Evolutionary conservation across 1,140 invertebrate species (phyloP).

Genomic region (Homalodisca vitripennis): DNA sequence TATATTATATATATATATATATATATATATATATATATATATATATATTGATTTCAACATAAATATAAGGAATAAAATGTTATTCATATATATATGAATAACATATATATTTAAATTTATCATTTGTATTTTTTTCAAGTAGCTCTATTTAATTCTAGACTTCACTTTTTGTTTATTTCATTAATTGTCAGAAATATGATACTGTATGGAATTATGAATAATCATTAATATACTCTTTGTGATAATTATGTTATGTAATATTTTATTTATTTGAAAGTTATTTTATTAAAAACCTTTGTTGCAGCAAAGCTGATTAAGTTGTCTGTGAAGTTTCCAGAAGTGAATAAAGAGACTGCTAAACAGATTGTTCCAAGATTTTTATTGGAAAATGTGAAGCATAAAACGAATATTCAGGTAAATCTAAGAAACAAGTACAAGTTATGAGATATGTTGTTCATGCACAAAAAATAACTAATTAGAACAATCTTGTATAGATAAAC

Average conservation of each 20-base stretch:
- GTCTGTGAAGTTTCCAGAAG: constrained; percentile 12
- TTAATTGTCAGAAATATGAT: background rate
- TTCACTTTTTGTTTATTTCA: background rate
- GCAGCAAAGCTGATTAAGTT: background rate
- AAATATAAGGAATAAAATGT: no score
- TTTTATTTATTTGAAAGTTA: background rate
- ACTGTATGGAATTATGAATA: background rate
- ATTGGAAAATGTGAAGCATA: background rate
- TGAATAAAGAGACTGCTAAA: constrained; percentile 15
- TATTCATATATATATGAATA: no score
- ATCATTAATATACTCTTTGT: background rate
- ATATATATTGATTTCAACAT: no score
- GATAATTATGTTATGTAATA: background rate
- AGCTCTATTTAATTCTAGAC: background rate
- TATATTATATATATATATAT: no score
- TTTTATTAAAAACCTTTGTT: background rate
- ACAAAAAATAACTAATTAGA: background rate
- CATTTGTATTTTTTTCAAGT: no score
- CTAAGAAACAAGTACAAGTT: background rate
- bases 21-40: no score
- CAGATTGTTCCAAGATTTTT: constrained; percentile 27
- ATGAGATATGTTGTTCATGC: background rate
- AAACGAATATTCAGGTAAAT: background rate
- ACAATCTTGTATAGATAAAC: background rate
- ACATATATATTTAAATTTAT: no score